Base-by-base conservation (phyloP, 1,140 invertebrate species). In the Pantala flavescens region DNA sequence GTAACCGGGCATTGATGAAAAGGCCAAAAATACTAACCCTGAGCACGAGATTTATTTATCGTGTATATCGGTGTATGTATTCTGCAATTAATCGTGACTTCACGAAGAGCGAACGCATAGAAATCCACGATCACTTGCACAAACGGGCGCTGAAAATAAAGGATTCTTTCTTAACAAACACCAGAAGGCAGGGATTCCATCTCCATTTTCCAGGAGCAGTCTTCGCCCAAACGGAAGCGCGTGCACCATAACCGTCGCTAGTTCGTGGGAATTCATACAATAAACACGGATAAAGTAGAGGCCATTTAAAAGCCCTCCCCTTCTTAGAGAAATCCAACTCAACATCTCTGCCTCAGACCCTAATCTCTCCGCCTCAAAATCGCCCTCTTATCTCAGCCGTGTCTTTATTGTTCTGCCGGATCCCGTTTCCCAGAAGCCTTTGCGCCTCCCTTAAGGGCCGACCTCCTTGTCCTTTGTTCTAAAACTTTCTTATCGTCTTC, bases 281-380 rank as follows among this genome's bases (percentile, higher is more conserved):
- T 63, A 63, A 63, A 63, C 49, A 19, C 49, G 49, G 49, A 63
- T 63, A 16, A 63, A 21, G 49, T 3, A 63, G 49, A 63, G 49
- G 49, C 14, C n/a, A 5, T 63, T 63, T 63, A 63, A 36, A 36
- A 9, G 28, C 28, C 9, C 28, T 36, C 49, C 12, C 49, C 49
- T 21, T 19, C 12, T 16, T 36, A 5, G 28, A 9, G 28, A 63
- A 14, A 16, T 63, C 49, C 49, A 3, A 63, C 49, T 21, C 49
- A 63, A 16, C 49, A 63, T 63, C 49, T 63, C 49, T 21, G 2
- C 49, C 49, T 21, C 49, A 63, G 49, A 63, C 49, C 49, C 49
- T 63, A 63, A 63, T 63, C 49, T 63, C 49, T 63, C 49, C 49
- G 49, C 49, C 49, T 63, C 49, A 63, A 63, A 63, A 63, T 63